These are phyloP conservation scores for Desmodus rotundus DNA, from an alignment of 2,113 vertebrate species.

Conservation along the genomic window DNA sequence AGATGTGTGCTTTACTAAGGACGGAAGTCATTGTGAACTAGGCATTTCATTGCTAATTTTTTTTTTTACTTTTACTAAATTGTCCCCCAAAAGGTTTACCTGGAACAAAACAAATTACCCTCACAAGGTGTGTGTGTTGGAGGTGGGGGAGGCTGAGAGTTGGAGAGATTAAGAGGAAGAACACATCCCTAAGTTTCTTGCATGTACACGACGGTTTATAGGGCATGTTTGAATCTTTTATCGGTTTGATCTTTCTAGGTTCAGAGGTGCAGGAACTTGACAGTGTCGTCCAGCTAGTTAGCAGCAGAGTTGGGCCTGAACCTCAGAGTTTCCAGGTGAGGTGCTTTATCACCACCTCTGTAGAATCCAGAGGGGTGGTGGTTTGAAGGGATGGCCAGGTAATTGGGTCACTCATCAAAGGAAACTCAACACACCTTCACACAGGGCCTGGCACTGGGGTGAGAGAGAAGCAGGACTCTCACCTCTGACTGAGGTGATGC, in stretches of 20 bases:
- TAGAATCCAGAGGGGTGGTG: neutral
- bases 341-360: neutral
- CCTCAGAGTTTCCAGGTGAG: neutral
- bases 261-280: neutral
- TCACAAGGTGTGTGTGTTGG: neutral
- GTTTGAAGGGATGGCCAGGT: neutral
- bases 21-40: neutral
- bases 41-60: neutral
- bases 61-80: neutral
- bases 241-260: neutral
- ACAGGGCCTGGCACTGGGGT: neutral
- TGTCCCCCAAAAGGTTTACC: neutral
- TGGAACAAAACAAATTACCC: neutral
- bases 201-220: no score
- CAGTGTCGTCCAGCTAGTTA: neutral
- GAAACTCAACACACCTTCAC: neutral
- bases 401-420: neutral
- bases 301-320: neutral
- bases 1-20: neutral
- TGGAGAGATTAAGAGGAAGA: neutral
- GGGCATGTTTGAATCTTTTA: neutral
- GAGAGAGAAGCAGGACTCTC: conserved; percentile 61
- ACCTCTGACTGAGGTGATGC: conserved; percentile 91
- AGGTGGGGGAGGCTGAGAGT: neutral
- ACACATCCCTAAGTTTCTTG: neutral